Evolutionary conservation across 2,797 vertebrate genomes (phyloP), one percentile per base, ranked within the genome.

Genomic region (Enteromius thamalakanensis): DNA sequence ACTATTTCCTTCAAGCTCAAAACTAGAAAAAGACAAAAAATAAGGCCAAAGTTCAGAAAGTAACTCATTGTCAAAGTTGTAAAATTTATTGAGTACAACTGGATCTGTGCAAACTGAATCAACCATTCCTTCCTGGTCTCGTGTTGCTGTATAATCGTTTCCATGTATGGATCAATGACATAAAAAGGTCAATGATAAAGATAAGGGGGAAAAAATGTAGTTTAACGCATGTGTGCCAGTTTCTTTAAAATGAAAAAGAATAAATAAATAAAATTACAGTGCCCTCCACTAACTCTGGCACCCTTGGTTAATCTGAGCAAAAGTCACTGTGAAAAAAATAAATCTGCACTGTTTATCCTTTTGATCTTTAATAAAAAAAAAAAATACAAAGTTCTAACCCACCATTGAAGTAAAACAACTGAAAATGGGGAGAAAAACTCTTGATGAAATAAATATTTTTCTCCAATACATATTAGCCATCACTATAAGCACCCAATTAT

Each of bases 31-130:
- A 17, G 17, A 37, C 15, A 69, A 55, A 68, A 19, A 42, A 55
- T 49, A 69, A 37, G 53, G 51, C 5, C 67, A 83, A 88, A 88
- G 86, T 81, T 86, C 85, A 67, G 34, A 32, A 45, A 82, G 74
- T 82, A 70, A 86, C 49, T 87, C 55, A 85, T 72, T 80, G 76
- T 70, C 82, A 68, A 34, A 14, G 77, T 72, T 58, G 75, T 89
- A 85, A 91, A 88, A 62, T 75, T n/a, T 15, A 55, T 67, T 69
- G 37, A 0, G 53, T 4, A 51, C 62, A n/a, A n/a, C n/a, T 45
- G 21, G 49, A 86, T 67, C 42, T 42, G 14, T 9, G 51, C 40
- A 58, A 75, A n/a, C 64, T 32, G 42, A 49, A 55, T 26, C 29
- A 62, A 23, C 37, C 19, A 60, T 53, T 42, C 58, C 19, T 17